Evolutionary conservation across 2,113 vertebrate genomes (phyloP), one percentile per base, ranked within the genome.

Genomic region (Crotalus tigris): DNA sequence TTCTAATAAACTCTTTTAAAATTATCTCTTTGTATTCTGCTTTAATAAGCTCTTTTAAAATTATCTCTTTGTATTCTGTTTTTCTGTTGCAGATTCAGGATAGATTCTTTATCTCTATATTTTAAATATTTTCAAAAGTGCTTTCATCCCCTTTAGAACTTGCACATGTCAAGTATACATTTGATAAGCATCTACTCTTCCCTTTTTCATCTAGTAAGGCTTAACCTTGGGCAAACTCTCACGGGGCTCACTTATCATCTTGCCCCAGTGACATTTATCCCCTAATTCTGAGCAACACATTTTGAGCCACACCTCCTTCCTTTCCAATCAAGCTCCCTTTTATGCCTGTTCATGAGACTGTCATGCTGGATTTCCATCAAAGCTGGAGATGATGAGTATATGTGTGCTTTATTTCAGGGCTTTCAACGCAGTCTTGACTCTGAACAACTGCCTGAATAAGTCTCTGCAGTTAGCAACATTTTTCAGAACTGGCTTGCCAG

Each of bases 241-340:
- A 10, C 6, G 33, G 51, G 44, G 9, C 3, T 44, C 26, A 24
- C 17, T 44, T 55, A 33, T 57, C 85, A 89, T 51, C 3, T 49
- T 15, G 6, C 51, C 26, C 69, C 54, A 57, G 24, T 85, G 87
- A 49, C 92, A 58, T 58, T 92, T 87, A 92, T 58, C 69, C 6
- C 23, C 53, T 92, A 92, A 89, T 89, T 89, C 61, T 44, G 53
- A 58, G 87, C 57, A 85, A 85, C 89, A 85, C 10, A 8, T 92
- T 23, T 58, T 69, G n/a, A 85, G 24, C 54, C 26, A 69, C 54
- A 23, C 23, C 87, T 81, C 26, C 61, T 29, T 24, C 61, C 86
- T 92, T 92, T 39, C 61, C 75, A 81, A 46, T 85, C 87, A 46
- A 49, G 17, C 17, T 92, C 46, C 39, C 54, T 81, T 89, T 92